Conservation (phyloP, 2,888 invertebrate species). For the Megaustenia siamemsis region DNA sequence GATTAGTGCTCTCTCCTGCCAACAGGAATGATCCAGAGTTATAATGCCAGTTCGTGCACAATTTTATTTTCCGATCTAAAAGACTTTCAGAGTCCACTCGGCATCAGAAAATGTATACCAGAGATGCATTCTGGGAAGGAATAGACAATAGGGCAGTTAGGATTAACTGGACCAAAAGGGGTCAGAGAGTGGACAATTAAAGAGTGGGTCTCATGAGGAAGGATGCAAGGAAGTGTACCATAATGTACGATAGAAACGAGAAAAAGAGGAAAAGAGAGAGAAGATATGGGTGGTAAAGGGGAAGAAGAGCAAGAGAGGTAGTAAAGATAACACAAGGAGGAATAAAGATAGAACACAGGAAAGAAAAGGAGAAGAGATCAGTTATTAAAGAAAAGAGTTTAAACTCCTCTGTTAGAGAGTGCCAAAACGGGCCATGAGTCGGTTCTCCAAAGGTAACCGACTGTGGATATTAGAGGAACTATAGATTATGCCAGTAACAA, state of each 20-base stretch:
- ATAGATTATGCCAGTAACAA: no score
- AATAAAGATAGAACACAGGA: not conserved
- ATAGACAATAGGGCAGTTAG: not conserved
- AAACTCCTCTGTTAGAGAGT: no score
- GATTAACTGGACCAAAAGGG: not conserved
- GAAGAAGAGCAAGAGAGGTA: not conserved
- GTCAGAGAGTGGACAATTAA: constrained; percentile 3
- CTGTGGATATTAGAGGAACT: no score
- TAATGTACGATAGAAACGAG: not conserved
- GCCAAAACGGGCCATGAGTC: no score
- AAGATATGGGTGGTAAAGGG: not conserved
- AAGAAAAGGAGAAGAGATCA: not conserved
- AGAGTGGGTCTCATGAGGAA: not conserved
- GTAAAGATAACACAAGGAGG: not conserved
- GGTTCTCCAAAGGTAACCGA: no score
- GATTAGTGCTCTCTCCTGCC: no score
- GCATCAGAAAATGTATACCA: no score
- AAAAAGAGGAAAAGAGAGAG: not conserved
- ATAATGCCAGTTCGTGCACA: no score
- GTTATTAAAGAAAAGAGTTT: not conserved
- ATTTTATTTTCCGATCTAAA: no score
- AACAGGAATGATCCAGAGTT: no score
- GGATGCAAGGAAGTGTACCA: not conserved
- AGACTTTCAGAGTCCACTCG: no score
- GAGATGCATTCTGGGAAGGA: no score